A percentile compares a stretch with the other conserved stretches of the same genome.
Conservation (phyloP, 2,113 vertebrate species). For the Oryzias javanicus region DNA sequence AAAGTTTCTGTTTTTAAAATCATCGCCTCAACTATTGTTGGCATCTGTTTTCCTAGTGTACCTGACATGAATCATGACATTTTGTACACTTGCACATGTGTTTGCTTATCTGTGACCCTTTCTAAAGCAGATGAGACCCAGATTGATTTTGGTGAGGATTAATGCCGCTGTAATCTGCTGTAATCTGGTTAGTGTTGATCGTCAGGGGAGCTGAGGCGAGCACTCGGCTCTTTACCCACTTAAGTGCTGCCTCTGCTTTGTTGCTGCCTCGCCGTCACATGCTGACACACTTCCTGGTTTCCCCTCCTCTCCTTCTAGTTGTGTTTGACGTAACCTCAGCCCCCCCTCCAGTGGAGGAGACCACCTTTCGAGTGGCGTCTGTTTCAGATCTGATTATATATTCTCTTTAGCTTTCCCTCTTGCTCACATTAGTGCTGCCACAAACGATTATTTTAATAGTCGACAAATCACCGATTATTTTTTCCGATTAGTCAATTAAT, state of each 20-base stretch:
- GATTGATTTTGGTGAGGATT: slow-evolving; percentile 48
- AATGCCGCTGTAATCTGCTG: slow-evolving; percentile 42
- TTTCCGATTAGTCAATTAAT: no score
- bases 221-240: slow-evolving; percentile 48
- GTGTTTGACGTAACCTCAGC: slow-evolving; percentile 7
- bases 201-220: slow-evolving; percentile 45
- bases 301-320: neutral
- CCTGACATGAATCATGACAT: no score
- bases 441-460: no score
- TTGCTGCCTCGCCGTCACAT: slow-evolving; percentile 1
- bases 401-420: neutral
- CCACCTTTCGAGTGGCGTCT: slow-evolving; percentile 14
- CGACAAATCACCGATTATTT: no score
- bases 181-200: slow-evolving; percentile 62
- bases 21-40: no score
- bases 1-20: no score
- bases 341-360: slow-evolving; percentile 8
- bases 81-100: neutral
- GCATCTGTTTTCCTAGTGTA: no score
- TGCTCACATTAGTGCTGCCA: neutral
- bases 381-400: slow-evolving; percentile 17
- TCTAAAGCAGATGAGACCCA: slow-evolving; percentile 18
- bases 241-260: slow-evolving; percentile 17
- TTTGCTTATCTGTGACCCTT: slow-evolving; percentile 11
- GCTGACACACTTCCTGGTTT: slow-evolving; percentile 10